Conservation (phyloP, 2,113 vertebrate genomes). For the Leptobrachium ailaonicum region DNA sequence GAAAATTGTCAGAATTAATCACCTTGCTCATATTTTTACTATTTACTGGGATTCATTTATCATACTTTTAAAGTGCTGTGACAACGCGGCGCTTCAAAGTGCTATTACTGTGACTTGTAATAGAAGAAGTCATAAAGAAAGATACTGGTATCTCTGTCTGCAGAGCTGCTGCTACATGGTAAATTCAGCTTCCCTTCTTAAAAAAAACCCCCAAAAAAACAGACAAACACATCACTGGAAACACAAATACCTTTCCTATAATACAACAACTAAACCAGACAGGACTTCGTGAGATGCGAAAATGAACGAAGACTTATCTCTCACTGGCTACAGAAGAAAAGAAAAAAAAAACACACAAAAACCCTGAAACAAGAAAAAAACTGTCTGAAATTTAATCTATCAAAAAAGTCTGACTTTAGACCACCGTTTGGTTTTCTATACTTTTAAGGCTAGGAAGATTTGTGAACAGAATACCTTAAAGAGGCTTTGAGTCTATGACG, state of each 20-base stretch:
- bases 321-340: background rate
- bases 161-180: background rate
- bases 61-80: slow-evolving; percentile 62
- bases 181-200: too few species aligned
- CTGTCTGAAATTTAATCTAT: too few species aligned
- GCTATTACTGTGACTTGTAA: slow-evolving; percentile 47
- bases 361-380: too few species aligned
- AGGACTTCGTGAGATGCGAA: background rate
- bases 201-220: too few species aligned
- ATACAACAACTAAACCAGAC: background rate
- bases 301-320: slow-evolving; percentile 23
- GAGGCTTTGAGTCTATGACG: too few species aligned
- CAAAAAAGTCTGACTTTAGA: too few species aligned
- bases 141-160: slow-evolving; percentile 14
- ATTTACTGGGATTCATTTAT: slow-evolving; percentile 69
- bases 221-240: slow-evolving; percentile 24
- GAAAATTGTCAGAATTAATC: slow-evolving; percentile 86
- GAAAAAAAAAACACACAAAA: slow-evolving; percentile 32
- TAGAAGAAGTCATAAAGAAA: slow-evolving; percentile 33
- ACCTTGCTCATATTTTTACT: slow-evolving; percentile 71
- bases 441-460: too few species aligned
- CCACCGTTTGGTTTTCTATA: too few species aligned
- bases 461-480: too few species aligned
- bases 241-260: slow-evolving; percentile 12
- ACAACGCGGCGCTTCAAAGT: slow-evolving; percentile 67